Conservation (phyloP, 2,797 vertebrate species). For the Sebastes hubbsi region DNA sequence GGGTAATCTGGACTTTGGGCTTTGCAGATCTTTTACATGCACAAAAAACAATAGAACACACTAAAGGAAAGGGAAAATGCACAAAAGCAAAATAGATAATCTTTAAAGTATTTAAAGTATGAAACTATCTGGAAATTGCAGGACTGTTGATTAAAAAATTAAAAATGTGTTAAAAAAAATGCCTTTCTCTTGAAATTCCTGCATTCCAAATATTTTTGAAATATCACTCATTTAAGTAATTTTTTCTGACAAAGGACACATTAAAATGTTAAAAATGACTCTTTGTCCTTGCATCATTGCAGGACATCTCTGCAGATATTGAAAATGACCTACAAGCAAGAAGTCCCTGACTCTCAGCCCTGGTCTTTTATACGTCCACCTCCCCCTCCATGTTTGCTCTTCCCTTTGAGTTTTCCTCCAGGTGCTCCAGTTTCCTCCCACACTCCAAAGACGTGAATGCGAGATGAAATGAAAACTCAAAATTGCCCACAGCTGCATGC, state of each 20-base stretch:
- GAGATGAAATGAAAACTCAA: conserved; percentile 44
- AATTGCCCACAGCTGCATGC: conserved; percentile 35
- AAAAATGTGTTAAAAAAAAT: not conserved
- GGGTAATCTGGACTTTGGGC: too few relatives aligned
- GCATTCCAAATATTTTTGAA: not conserved
- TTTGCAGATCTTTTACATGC: too few relatives aligned
- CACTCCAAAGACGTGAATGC: conserved; percentile 9
- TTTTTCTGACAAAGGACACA: not conserved
- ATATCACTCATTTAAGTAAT: not conserved
- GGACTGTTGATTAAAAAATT: not conserved
- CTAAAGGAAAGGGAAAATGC: too few relatives aligned
- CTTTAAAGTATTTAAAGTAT: not conserved
- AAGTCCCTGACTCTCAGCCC: not conserved
- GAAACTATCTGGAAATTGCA: not conserved
- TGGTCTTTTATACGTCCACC: not conserved
- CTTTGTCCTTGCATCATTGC: not conserved
- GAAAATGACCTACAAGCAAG: not conserved
- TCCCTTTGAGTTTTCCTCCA: conserved; percentile 20
- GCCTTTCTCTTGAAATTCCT: not conserved
- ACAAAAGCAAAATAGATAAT: not conserved
- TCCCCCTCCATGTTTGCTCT: not conserved
- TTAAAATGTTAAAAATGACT: not conserved
- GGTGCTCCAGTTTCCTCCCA: conserved; percentile 25
- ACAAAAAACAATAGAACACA: too few relatives aligned
- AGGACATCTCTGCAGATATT: not conserved